phyloP scores from a whole-genome alignment of 30 jellyfish, hydroid and myxozoan species.

The Rhopilema esculentum region DNA sequence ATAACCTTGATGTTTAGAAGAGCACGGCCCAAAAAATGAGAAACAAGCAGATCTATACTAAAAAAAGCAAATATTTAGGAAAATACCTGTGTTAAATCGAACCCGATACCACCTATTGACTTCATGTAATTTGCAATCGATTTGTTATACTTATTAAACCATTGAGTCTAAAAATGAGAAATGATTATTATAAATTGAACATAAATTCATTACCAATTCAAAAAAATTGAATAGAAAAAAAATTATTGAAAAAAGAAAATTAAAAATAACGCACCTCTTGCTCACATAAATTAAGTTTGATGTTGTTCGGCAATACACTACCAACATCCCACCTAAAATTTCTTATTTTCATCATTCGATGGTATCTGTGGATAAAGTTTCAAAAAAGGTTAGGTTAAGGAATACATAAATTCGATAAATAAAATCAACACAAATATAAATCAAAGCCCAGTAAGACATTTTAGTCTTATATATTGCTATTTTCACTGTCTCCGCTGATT shows the following conservation, averaged over 20 bases:
- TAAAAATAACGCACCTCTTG: conserved; percentile 73
- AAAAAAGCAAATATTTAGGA: background rate
- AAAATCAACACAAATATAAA: too few relatives aligned
- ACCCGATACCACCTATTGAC: conserved; percentile 82
- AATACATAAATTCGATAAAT: background rate
- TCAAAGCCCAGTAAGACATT: too few relatives aligned
- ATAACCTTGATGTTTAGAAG: too few relatives aligned
- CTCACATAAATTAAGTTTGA: conserved; percentile 84
- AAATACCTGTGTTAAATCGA: conserved; percentile 93
- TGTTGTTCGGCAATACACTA: conserved; percentile 88
- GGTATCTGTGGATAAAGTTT: conserved; percentile 56
- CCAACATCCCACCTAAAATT: conserved; percentile 96
- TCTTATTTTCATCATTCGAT: conserved; percentile 85
- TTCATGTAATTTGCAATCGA: conserved; percentile 86
- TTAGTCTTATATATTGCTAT: too few relatives aligned
- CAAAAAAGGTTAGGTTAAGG: background rate
- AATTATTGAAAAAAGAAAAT: background rate
- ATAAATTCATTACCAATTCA: background rate
- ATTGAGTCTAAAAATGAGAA: conserved; percentile 60
- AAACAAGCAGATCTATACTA: background rate
- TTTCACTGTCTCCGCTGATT: too few relatives aligned
- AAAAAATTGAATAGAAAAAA: background rate
- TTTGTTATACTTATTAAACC: conserved; percentile 86
- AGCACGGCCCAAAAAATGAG: too few relatives aligned
- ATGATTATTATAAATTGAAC: background rate